Evolutionary conservation across 2,797 vertebrate genomes (phyloP).

Genomic region (Mus caroli): DNA sequence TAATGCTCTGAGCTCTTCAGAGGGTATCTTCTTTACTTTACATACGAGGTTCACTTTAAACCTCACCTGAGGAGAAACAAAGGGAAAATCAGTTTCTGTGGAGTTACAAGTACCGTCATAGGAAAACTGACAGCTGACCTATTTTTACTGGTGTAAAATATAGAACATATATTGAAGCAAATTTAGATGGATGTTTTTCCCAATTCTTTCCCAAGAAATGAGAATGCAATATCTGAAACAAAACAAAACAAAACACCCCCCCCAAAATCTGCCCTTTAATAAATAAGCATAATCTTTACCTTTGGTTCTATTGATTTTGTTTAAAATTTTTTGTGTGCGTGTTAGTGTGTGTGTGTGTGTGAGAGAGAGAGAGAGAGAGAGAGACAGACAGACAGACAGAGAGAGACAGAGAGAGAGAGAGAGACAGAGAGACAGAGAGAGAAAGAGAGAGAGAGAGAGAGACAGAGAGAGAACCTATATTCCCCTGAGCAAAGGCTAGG

Average conservation of each 20-base stretch:
- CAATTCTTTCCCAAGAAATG: not conserved
- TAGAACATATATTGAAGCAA: not conserved
- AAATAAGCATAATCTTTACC: not conserved
- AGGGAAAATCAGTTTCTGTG: constrained; percentile 42
- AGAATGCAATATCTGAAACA: not conserved
- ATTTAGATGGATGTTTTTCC: not conserved
- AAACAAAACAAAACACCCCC: not conserved
- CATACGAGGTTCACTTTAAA: constrained; percentile 45
- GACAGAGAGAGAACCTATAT: not conserved
- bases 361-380: not conserved
- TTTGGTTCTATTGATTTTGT: not conserved
- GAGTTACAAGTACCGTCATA: constrained; percentile 37
- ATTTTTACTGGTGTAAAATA: constrained; percentile 35
- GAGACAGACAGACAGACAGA: not conserved
- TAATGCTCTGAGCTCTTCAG: constrained; percentile 76
- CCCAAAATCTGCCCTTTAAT: not conserved
- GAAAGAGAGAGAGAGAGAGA: too few species aligned
- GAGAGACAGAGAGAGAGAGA: not conserved
- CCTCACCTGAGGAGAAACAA: constrained; percentile 61
- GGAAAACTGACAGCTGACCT: constrained; percentile 59
- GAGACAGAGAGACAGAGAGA: too few species aligned
- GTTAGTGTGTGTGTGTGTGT: not conserved
- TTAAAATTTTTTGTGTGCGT: not conserved
- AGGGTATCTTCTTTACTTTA: constrained; percentile 50
- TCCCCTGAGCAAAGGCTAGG: not conserved